Conservation (phyloP, 2,888 invertebrate genomes). For the Noctua pronuba region DNA sequence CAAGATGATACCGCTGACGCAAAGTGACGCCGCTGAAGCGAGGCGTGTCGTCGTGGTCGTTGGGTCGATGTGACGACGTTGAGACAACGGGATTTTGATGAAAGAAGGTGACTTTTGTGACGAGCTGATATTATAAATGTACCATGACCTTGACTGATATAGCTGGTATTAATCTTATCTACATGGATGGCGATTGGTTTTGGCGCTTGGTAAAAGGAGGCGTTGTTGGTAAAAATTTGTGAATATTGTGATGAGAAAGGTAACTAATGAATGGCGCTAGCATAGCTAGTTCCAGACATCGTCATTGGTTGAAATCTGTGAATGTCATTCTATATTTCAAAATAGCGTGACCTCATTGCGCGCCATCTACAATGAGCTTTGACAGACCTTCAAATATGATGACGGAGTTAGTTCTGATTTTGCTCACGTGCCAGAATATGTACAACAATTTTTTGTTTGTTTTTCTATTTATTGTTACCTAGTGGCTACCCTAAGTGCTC, state of each 20-base stretch:
- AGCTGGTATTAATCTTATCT: neutral
- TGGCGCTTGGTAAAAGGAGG: neutral
- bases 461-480: neutral
- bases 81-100: neutral
- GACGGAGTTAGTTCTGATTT: neutral
- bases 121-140: neutral
- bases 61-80: neutral
- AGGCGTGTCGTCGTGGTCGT: neutral
- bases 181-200: neutral
- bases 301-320: neutral
- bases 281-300: neutral
- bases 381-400: neutral
- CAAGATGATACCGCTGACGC: neutral
- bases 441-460: neutral
- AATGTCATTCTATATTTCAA: neutral
- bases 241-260: neutral
- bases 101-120: neutral
- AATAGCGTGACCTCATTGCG: neutral
- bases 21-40: neutral
- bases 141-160: neutral
- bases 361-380: neutral
- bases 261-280: neutral
- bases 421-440: neutral
- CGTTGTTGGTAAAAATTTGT: neutral
- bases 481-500: conserved; percentile 32